Base-by-base conservation (phyloP, 2,888 invertebrate genomes). In the Amphiduros pacificus region DNA sequence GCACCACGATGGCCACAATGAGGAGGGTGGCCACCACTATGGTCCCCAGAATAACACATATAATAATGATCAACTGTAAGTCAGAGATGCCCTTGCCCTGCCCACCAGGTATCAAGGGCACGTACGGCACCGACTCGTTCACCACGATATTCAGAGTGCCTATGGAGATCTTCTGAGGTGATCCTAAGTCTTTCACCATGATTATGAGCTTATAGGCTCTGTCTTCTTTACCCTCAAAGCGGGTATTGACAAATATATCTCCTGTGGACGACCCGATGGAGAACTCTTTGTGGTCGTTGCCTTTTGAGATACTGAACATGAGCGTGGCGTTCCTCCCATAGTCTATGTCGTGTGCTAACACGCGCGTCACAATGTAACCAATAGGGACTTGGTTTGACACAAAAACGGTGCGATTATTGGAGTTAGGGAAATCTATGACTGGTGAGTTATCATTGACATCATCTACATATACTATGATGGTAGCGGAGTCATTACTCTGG, bases 61-160 rank as follows among this genome's bases (percentile, higher is more conserved):
- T 49, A 26, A 58, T 58, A 28, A 58, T 50, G 22, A 58, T 58
- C 17, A 58, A 51, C 48, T 58, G 58, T 26, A 58, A 11, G 36
- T 58, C 58, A 20, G 58, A 51, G 50, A 58, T 58, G 31, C 49
- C 48, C 31, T 58, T 27, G 26, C 58, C 50, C 17, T 51, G 50
- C 51, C 29, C 28, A 36, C 50, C 44, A 14, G 22, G 41, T 41
- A 44, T 28, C 53, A 44, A 32, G 29, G 60, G 60, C 36, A 53
- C 29, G 60, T 58, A 64, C 22, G 64, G 58, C 29, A 65, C 40
- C 27, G 65, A 65, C 27, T 50, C 27, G 41, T 66, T 66, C 36
- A 66, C 61, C 24, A 61, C 36, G 32, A 66, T 41, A 32, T 57
- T 32, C 9, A 66, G 55, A 2, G 50, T 51, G 14, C 58, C 60